Base-by-base conservation (phyloP, 1,140 invertebrate species). In the Drosophila watanabei region DNA sequence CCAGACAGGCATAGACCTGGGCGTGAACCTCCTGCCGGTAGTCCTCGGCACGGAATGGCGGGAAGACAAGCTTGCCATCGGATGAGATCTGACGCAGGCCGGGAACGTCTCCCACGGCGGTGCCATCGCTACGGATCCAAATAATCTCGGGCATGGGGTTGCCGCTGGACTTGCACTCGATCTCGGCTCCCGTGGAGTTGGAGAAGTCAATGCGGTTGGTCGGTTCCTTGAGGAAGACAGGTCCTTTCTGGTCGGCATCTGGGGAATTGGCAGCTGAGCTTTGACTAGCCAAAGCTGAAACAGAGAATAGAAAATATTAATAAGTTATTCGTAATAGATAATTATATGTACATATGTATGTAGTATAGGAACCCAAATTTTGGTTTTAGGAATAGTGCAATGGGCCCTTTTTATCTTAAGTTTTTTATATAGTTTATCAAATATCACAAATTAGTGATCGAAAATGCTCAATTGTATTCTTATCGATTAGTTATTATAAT, bases 21-120 rank as follows among this genome's bases (percentile, higher is more conserved):
- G 97, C 97, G 91, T 99, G 98, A 39, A 99, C 97, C 93, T 98
- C 97, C 93, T 98, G 97, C 46, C 97, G 95, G 92, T 99, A 99
- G 93, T 98, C 97, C 93, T 98, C 97, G 39, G 97, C 97, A 56
- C 97, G 95, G 95, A 99, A 99, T 11, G 98, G 97, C 51, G 97
- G 97, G 92, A 99, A 98, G 37, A 98, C 97, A 72, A 99, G 94
- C 88, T 98, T 98, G 88, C 98, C 98, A 93, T 99, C 98, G 24
- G 97, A 96, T 77, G 97, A 94, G 73, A 98, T 97, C 95, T 97
- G 96, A 94, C 97, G 94, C 39, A 98, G 94, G 83, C 97, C 98
- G 79, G 97, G 97, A 58, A 98, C 97, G 91, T 98, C 97, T 51
- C 97, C 97, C 62, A 99, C 97, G 66, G 97, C 96, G 75, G 96